A percentile compares a stretch with the other conserved stretches of the same genome.
These are phyloP conservation scores for Exocentrus adspersus DNA, from an alignment of 2,888 invertebrate species.

Conservation along the genomic window DNA sequence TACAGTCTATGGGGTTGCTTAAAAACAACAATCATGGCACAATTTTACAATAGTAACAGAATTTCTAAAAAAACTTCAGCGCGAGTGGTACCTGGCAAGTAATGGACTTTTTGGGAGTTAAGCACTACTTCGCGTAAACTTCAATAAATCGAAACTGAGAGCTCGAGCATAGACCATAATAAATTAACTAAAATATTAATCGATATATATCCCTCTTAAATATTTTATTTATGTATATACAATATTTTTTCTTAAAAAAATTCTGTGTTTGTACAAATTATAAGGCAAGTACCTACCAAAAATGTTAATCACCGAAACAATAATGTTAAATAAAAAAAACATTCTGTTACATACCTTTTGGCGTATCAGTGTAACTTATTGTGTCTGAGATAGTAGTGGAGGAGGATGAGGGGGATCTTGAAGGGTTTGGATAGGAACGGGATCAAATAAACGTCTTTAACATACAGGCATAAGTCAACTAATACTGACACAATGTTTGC, in stretches of 20 bases:
- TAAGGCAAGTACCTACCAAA: too few species aligned
- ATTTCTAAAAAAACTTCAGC: constrained; percentile 9
- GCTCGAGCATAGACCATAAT: constrained; percentile 21
- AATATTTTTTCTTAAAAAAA: constrained; percentile 1
- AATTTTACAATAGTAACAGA: constrained; percentile 20
- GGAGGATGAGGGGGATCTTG: constrained; percentile 57
- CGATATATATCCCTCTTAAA: not conserved
- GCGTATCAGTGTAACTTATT: constrained; percentile 57
- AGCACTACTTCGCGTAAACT: too few species aligned
- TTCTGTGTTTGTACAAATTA: too few species aligned
- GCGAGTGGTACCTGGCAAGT: too few species aligned
- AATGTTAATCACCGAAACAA: too few species aligned
- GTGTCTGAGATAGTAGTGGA: constrained; percentile 61
- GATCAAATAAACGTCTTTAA: constrained; percentile 59
- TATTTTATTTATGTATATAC: constrained; percentile 10
- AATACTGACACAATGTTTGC: constrained; percentile 58
- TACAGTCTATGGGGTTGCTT: constrained; percentile 25
- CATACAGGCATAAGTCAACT: constrained; percentile 58
- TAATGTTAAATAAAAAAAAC: constrained; percentile 16
- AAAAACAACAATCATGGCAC: constrained; percentile 28
- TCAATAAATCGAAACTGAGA: constrained; percentile 5
- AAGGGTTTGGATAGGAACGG: constrained; percentile 58
- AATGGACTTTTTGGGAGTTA: too few species aligned
- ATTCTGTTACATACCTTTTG: constrained; percentile 21
- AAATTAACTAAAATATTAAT: constrained; percentile 22